These are phyloP conservation scores for Xiphophorus maculatus DNA, from an alignment of 2,113 vertebrate genomes.

Conservation along the genomic window DNA sequence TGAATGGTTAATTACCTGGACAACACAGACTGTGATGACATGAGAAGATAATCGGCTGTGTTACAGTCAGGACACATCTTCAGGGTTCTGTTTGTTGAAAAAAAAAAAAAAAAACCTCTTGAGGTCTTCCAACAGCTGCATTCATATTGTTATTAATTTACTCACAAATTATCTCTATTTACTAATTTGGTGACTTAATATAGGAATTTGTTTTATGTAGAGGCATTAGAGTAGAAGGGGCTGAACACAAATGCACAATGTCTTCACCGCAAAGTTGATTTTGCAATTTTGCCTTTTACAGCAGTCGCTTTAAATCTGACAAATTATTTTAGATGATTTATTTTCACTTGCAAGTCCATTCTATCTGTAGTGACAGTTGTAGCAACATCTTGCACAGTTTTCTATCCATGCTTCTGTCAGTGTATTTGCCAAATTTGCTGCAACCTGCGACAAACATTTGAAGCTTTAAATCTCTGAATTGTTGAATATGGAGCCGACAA, in stretches of 20 bases:
- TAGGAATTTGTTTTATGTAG: no score
- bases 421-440: background rate
- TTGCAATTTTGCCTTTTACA: background rate
- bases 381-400: constrained; percentile 6
- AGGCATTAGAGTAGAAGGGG: no score
- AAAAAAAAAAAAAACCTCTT: no score
- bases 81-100: no score
- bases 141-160: no score
- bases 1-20: no score
- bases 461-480: background rate
- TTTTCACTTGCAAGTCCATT: constrained; percentile 1
- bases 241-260: background rate
- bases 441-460: background rate
- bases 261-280: background rate
- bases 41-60: no score
- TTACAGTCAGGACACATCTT: no score
- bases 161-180: no score
- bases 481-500: background rate
- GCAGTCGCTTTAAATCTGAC: background rate
- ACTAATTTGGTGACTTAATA: no score
- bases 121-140: no score
- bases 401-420: constrained; percentile 8
- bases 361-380: constrained; percentile 1
- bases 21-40: no score
- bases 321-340: constrained; percentile 7